Evolutionary conservation across 2,888 invertebrate genomes (phyloP).

Genomic region (Lasioglossum lativentre): DNA sequence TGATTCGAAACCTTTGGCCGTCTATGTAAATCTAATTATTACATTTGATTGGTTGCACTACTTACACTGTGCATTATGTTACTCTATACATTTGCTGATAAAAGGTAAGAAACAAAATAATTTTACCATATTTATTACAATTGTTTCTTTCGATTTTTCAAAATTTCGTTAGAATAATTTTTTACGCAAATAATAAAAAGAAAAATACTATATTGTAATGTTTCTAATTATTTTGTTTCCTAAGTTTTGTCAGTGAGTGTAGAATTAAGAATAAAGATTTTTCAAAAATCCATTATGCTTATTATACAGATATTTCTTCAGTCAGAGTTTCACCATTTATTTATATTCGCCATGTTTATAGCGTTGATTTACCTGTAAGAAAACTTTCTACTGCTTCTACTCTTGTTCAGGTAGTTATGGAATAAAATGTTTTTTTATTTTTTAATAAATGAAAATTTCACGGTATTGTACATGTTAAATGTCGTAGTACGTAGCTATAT

Average conservation of each 20-base stretch:
- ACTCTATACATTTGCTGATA: not conserved
- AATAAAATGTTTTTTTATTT: not conserved
- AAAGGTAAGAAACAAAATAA: not conserved
- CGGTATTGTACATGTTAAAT: not conserved
- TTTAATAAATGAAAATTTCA: not conserved
- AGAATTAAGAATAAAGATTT: constrained; percentile 11
- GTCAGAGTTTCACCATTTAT: constrained; percentile 4
- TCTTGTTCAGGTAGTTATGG: not conserved
- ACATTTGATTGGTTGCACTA: constrained; percentile 6
- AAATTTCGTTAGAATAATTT: not conserved
- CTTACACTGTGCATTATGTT: not conserved
- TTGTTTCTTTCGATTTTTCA: not conserved
- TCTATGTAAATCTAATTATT: constrained; percentile 10
- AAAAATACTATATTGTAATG: not conserved
- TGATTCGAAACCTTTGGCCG: constrained; percentile 4
- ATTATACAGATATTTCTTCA: constrained; percentile 8
- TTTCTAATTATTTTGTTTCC: not conserved
- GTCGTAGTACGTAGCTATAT: not conserved
- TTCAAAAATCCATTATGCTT: not conserved
- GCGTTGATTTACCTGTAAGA: not conserved
- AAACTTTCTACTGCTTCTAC: not conserved
- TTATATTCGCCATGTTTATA: not conserved
- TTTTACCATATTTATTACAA: not conserved
- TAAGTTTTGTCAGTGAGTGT: not conserved
- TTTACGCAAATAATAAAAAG: not conserved